Percentiles rank a stretch among this genome's conserved stretches.
Conservation (phyloP, 2,113 vertebrate species). For the Beaufortia kweichowensis region DNA sequence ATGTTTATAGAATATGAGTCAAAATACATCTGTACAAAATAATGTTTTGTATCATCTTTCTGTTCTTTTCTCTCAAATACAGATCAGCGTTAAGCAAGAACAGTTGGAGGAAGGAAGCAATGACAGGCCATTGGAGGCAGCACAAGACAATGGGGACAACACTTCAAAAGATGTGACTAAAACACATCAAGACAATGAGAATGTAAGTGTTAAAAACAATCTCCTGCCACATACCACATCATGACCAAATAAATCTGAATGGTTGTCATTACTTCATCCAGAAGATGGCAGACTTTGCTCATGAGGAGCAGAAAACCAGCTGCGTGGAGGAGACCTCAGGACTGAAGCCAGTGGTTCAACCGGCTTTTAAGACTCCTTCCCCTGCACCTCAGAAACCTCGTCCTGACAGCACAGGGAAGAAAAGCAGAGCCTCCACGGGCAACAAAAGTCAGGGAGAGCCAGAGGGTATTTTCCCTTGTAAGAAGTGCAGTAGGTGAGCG, state of each 20-base stretch:
- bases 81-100: conserved; percentile 66
- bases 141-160: conserved; percentile 55
- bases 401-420: conserved; percentile 73
- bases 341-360: conserved; percentile 9
- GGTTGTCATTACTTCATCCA: conserved; percentile 54
- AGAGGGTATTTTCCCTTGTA: conserved; percentile 92
- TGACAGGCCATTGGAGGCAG: conserved; percentile 60
- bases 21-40: background rate
- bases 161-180: conserved; percentile 65
- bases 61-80: conserved; percentile 1
- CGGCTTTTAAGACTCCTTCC: conserved; percentile 37
- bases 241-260: background rate
- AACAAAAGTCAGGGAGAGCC: conserved; percentile 73
- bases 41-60: background rate
- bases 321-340: conserved; percentile 61
- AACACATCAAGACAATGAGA: conserved; percentile 79
- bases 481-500: conserved; percentile 91
- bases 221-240: background rate
- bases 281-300: conserved; percentile 70
- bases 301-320: conserved; percentile 72
- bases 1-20: background rate
- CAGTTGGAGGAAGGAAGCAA: conserved; percentile 54
- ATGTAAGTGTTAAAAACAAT: conserved; percentile 61
- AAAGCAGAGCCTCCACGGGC: conserved; percentile 63
- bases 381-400: conserved; percentile 64